A percentile compares a stretch with the other conserved stretches of the same genome.
Evolutionary conservation across 1,140 invertebrate genomes (phyloP).

Genomic region (Euwallacea fornicatus): DNA sequence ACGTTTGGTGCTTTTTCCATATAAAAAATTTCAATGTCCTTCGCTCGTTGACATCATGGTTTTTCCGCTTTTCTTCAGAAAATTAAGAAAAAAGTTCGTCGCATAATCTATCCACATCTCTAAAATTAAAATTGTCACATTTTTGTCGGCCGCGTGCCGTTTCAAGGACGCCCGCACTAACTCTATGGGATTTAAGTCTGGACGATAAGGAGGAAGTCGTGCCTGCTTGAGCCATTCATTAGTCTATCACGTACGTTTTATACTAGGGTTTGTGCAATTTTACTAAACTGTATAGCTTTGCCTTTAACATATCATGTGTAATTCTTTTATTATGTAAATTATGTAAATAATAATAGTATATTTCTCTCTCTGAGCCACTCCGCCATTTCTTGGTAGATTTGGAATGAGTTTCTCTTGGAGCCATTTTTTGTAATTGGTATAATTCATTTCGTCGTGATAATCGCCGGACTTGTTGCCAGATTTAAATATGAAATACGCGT

Average conservation of each 20-base stretch:
- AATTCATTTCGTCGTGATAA: conserved; percentile 2
- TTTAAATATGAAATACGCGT: background rate
- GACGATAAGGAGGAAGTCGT: conserved; percentile 29
- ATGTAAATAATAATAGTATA: background rate
- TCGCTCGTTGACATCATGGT: background rate
- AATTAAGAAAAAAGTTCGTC: background rate
- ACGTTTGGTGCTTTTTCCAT: background rate
- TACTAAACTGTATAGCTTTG: too few relatives aligned
- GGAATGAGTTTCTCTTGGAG: background rate
- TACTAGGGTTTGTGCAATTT: too few relatives aligned
- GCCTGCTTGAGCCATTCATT: conserved; percentile 19
- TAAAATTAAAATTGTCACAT: conserved; percentile 6
- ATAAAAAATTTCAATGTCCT: background rate
- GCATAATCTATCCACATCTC: background rate
- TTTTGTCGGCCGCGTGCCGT: background rate
- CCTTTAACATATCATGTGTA: too few relatives aligned
- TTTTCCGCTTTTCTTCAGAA: background rate
- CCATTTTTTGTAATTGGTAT: conserved; percentile 1
- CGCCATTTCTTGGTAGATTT: background rate
- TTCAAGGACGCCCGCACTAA: conserved; percentile 22
- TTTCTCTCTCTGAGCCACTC: background rate
- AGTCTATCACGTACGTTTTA: conserved; percentile 3
- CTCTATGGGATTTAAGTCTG: conserved; percentile 29
- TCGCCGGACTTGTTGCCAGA: background rate
- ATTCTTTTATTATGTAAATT: too few relatives aligned